phyloP scores from a whole-genome alignment of 2,113 vertebrate species.

The Gymnorhina tibicen region DNA sequence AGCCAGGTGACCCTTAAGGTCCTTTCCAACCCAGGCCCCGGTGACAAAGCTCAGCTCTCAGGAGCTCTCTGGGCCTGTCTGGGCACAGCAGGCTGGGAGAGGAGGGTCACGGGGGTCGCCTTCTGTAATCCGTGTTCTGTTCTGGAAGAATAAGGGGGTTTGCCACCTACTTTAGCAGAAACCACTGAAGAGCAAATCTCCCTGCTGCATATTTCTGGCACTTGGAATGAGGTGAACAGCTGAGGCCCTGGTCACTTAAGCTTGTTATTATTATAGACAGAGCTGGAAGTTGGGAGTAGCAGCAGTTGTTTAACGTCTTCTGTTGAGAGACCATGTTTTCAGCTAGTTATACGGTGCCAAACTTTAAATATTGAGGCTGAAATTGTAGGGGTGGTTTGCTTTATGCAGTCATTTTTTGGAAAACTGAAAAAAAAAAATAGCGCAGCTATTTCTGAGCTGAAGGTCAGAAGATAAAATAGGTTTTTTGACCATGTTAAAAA shows the following conservation, averaged over 20 bases:
- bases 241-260: neutral
- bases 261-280: neutral
- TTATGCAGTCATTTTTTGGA: neutral
- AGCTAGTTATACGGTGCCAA: neutral
- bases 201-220: neutral
- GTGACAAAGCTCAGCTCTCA: neutral
- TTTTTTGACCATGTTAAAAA: conserved; percentile 58
- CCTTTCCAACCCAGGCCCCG: neutral
- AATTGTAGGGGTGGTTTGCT: neutral
- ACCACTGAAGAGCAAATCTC: neutral
- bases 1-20: no score
- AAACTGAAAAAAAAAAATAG: conserved; percentile 6
- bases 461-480: conserved; percentile 60
- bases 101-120: neutral
- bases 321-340: neutral
- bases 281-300: neutral
- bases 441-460: conserved; percentile 58
- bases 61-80: neutral
- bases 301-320: neutral
- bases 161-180: neutral
- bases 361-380: neutral
- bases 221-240: neutral
- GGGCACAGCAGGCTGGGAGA: neutral
- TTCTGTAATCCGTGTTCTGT: neutral
- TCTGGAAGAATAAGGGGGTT: neutral